Conservation (phyloP, 2,888 invertebrate species). For the Xanthorhoe spadicearia region DNA sequence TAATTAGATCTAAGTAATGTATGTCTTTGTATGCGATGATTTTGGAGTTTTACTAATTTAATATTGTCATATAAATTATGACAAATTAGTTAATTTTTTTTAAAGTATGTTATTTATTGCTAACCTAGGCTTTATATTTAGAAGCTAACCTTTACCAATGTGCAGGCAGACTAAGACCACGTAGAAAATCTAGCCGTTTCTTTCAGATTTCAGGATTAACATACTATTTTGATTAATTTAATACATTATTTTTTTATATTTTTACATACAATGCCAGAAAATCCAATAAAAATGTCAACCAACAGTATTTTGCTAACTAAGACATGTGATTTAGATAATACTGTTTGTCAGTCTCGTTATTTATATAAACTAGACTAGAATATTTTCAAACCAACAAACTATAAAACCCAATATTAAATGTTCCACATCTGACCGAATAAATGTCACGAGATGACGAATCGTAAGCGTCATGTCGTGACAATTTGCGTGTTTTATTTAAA, state of each 20-base stretch:
- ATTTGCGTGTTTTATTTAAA: constrained; percentile 24
- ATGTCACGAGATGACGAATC: constrained; percentile 23
- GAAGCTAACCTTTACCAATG: too few species aligned
- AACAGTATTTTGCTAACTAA: not conserved
- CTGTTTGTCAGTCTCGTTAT: not conserved
- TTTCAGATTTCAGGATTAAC: not conserved
- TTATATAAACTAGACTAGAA: not conserved
- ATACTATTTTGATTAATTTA: too few species aligned
- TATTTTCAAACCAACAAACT: constrained; percentile 3
- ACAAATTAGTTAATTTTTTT: too few species aligned
- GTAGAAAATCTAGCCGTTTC: not conserved
- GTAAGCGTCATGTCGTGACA: constrained; percentile 12
- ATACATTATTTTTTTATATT: not conserved
- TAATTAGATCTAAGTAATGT: too few species aligned
- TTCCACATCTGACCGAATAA: constrained; percentile 17
- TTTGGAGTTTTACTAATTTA: too few species aligned
- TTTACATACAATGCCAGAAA: not conserved
- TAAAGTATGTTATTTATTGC: too few species aligned
- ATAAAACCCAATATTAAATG: constrained; percentile 26
- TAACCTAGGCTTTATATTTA: too few species aligned
- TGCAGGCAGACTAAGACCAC: too few species aligned
- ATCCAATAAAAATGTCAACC: not conserved
- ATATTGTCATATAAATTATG: too few species aligned
- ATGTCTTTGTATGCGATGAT: too few species aligned
- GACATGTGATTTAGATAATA: not conserved